Conservation (phyloP, 2,888 invertebrate species). For the Thera obeliscata region DNA sequence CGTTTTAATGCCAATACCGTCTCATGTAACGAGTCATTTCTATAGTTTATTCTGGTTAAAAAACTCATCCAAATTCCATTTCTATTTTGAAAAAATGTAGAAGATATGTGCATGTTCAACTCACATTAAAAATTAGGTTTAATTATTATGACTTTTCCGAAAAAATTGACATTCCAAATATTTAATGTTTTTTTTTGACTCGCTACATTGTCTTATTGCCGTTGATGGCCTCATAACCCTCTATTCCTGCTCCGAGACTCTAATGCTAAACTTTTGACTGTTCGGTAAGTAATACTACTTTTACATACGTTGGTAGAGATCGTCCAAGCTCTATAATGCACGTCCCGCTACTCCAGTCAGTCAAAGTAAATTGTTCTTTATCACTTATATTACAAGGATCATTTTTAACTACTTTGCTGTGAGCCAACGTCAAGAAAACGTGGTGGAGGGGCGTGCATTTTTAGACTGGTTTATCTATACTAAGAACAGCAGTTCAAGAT, state of each 20-base stretch:
- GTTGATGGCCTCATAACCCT: background rate
- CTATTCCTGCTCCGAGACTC: background rate
- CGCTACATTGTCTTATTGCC: background rate
- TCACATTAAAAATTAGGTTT: background rate
- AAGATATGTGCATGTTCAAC: no score
- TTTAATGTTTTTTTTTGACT: background rate
- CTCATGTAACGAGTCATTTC: slow-evolving; percentile 2
- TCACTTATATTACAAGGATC: no score
- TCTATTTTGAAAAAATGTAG: no score
- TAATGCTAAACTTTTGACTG: background rate
- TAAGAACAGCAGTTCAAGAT: no score
- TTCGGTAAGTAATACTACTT: background rate
- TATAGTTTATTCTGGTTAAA: background rate
- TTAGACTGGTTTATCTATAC: no score
- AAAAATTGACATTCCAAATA: background rate
- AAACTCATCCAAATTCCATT: background rate
- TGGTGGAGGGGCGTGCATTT: no score
- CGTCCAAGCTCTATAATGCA: no score
- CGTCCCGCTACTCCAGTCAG: no score
- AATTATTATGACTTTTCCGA: background rate
- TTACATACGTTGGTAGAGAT: no score
- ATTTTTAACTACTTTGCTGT: no score
- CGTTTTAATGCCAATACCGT: slow-evolving; percentile 7
- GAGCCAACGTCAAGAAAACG: no score
- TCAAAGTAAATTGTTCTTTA: no score